Evolutionary conservation across 2,888 invertebrate species (phyloP), one percentile per base, ranked within the genome.

Genomic region (Conchocele bisecta): DNA sequence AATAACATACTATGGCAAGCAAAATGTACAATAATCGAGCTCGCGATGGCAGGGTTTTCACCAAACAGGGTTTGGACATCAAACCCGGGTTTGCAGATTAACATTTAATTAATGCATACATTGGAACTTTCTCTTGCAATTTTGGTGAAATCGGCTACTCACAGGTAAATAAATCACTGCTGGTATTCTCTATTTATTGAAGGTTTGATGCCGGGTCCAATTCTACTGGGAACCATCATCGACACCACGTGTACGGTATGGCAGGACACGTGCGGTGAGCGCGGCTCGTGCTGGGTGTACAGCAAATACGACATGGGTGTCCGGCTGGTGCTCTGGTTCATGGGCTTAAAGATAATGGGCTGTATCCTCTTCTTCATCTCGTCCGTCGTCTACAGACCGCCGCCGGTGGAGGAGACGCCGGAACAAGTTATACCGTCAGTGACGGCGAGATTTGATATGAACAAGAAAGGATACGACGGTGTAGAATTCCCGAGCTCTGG

Each of bases 161-260:
- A n/a, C n/a, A n/a, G n/a, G n/a, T n/a, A 9, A 13, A 44, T 13
- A 44, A 13, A 44, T 9, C n/a, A 44, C n/a, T 9, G 50, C 17
- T 15, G 9, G 17, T 1, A 7, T 15, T 1, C 13, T 13, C 7
- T 50, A 22, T 50, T 50, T 17, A 31, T n/a, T n/a, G n/a, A n/a
- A n/a, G n/a, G n/a, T n/a, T n/a, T 84, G 0, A 76, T 95, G 70
- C 95, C 95, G 0, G 94, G 94, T 5, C 95, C 95, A 0, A 94
- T 95, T 61, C 90, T 95, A 46, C 95, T 95, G 84, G 95, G 95
- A 0, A 93, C 93, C 15, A 93, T 95, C 51, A 94, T 95, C 92
- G 95, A 95, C 87, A 93, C 93, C 13, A 93, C 94, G 0, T 95
- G 95, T 75, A 84, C 94, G 37, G 92, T 94, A 24, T 95, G 95